These are phyloP conservation scores for Buathra laborator DNA, from an alignment of 2,888 invertebrate genomes.

Conservation along the genomic window DNA sequence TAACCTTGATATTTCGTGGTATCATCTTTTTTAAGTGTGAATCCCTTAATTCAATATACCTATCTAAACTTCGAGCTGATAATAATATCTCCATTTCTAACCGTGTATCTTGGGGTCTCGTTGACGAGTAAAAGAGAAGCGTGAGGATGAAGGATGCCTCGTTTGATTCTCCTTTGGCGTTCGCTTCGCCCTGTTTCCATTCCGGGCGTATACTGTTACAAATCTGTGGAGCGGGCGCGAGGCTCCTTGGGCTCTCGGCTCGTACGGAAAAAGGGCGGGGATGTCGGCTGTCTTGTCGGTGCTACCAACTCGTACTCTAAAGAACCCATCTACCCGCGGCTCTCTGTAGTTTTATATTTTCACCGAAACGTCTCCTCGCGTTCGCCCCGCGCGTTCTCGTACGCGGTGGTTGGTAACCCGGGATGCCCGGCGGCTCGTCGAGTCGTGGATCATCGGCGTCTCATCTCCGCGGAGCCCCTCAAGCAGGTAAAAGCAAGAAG, in stretches of 20 bases:
- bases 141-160: constrained; percentile 53
- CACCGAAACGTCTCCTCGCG: constrained; percentile 64
- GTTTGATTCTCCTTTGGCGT: constrained; percentile 45
- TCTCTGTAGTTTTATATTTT: constrained; percentile 78
- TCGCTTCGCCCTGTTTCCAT: constrained; percentile 53
- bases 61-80: background rate
- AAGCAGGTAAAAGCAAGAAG: constrained; percentile 56
- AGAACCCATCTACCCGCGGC: constrained; percentile 76
- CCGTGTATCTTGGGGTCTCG: background rate
- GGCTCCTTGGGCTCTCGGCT: background rate
- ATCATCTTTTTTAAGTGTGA: background rate
- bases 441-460: constrained; percentile 75
- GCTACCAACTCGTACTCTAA: constrained; percentile 82
- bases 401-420: constrained; percentile 5
- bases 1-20: too few species aligned
- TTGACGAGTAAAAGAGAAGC: constrained; percentile 30
- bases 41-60: background rate
- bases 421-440: constrained; percentile 54
- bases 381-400: constrained; percentile 30
- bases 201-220: constrained; percentile 70
- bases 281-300: constrained; percentile 83
- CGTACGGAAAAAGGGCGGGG: constrained; percentile 75
- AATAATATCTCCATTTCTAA: constrained; percentile 27
- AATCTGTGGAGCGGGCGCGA: constrained; percentile 66
- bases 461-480: constrained; percentile 55